A percentile compares a stretch with the other conserved stretches of the same genome.
These are phyloP conservation scores for Saguinus midas DNA, from an alignment of 2,113 vertebrate genomes.

Conservation along the genomic window DNA sequence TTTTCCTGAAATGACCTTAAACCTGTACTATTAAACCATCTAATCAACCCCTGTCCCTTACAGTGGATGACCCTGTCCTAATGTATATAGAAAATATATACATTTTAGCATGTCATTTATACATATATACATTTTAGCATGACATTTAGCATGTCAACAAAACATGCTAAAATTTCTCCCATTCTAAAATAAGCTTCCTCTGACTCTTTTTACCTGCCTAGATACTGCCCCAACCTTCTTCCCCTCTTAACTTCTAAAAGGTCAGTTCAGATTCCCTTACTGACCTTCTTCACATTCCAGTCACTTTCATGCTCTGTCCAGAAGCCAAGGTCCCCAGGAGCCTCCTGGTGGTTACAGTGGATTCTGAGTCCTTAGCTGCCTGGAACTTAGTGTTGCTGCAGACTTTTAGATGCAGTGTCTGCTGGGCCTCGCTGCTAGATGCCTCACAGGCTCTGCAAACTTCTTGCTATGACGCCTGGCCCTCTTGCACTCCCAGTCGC, in stretches of 20 bases:
- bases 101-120: too few relatives aligned
- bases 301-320: not conserved
- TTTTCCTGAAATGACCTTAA: not conserved
- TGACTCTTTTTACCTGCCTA: not conserved
- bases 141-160: not conserved
- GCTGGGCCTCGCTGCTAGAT: not conserved
- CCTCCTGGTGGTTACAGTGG: not conserved
- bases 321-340: not conserved
- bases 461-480: not conserved
- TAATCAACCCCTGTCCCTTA: not conserved
- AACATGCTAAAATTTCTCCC: not conserved
- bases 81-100: not conserved
- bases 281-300: not conserved
- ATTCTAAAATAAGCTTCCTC: not conserved
- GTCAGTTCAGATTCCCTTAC: not conserved
- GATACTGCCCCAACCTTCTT: not conserved
- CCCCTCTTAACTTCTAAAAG: not conserved
- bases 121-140: not conserved
- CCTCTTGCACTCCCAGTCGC: not conserved
- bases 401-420: not conserved
- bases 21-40: not conserved
- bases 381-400: not conserved
- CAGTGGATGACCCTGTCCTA: not conserved
- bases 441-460: accelerated
- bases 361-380: not conserved